phyloP scores from a whole-genome alignment of 2,888 invertebrate species.

The Sturmia bella region DNA sequence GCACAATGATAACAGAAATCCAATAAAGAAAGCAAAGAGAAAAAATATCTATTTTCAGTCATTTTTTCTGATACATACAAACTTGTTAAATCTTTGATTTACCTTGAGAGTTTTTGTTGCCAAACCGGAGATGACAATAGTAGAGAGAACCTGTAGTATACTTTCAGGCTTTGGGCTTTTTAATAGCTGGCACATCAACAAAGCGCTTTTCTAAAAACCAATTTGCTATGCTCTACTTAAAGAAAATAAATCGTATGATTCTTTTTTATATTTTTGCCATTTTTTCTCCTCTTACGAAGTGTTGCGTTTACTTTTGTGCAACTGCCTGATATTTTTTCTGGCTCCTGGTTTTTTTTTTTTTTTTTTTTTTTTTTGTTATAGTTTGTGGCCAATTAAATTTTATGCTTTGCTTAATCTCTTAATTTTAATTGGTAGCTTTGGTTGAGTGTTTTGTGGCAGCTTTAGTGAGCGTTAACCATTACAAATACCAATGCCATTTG shows the following conservation, averaged over 20 bases:
- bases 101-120: conserved; percentile 46
- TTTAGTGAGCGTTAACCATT: conserved; percentile 38
- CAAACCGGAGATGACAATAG: conserved; percentile 10
- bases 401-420: conserved; percentile 65
- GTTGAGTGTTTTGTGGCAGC: conserved; percentile 35
- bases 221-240: conserved; percentile 40
- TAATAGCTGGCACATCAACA: background rate
- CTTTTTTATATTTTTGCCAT: background rate
- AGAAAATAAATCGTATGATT: background rate
- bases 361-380: too few species aligned
- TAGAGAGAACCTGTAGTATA: background rate
- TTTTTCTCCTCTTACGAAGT: background rate
- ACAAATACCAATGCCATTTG: conserved; percentile 32
- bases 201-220: conserved; percentile 16
- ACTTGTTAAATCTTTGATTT: conserved; percentile 45
- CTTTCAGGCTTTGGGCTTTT: conserved; percentile 33
- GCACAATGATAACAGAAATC: conserved; percentile 17
- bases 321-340: conserved; percentile 7
- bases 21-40: background rate
- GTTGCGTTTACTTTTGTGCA: conserved; percentile 14
- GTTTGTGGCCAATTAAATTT: conserved; percentile 65
- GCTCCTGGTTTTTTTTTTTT: conserved; percentile 13
- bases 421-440: conserved; percentile 63
- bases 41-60: conserved; percentile 3
- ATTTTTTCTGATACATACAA: conserved; percentile 22